A percentile compares a stretch with the other conserved stretches of the same genome.
These are phyloP conservation scores for Bradypus variegatus DNA, from an alignment of 2,797 vertebrate genomes.

Conservation along the genomic window DNA sequence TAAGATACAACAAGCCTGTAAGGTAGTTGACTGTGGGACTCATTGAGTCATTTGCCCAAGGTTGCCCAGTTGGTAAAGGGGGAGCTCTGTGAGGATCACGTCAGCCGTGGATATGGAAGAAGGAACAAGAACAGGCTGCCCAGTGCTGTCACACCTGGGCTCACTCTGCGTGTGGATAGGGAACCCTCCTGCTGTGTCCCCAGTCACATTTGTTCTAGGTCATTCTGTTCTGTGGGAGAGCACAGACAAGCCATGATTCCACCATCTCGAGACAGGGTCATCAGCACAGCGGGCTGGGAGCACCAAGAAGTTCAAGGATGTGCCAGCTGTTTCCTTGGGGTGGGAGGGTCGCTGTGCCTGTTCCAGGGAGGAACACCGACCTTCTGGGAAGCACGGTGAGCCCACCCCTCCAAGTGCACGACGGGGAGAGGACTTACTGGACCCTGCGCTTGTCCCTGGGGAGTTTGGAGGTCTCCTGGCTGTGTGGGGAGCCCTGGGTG, in stretches of 20 bases:
- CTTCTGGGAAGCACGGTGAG: not conserved
- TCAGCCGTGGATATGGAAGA: fast-evolving
- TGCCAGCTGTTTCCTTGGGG: not conserved
- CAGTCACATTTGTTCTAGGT: not conserved
- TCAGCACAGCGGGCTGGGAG: not conserved
- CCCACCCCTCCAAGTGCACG: not conserved
- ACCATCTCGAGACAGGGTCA: not conserved
- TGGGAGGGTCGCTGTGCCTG: not conserved
- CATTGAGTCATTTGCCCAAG: not conserved
- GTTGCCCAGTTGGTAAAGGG: not conserved
- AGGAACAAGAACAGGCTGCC: not conserved
- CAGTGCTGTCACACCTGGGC: not conserved
- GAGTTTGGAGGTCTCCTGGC: not conserved
- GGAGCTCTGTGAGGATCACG: not conserved
- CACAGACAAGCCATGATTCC: not conserved
- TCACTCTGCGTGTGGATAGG: not conserved
- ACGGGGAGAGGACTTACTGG: not conserved
- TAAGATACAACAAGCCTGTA: not conserved
- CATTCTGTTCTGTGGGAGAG: not conserved
- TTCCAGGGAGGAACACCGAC: not conserved
- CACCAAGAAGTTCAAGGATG: fast-evolving
- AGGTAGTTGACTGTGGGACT: not conserved
- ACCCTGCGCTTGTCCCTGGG: not conserved
- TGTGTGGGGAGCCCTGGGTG: not conserved
- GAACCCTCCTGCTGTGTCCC: not conserved